Base-by-base conservation (phyloP, 2,888 invertebrate genomes). In the Hemithea aestivaria region DNA sequence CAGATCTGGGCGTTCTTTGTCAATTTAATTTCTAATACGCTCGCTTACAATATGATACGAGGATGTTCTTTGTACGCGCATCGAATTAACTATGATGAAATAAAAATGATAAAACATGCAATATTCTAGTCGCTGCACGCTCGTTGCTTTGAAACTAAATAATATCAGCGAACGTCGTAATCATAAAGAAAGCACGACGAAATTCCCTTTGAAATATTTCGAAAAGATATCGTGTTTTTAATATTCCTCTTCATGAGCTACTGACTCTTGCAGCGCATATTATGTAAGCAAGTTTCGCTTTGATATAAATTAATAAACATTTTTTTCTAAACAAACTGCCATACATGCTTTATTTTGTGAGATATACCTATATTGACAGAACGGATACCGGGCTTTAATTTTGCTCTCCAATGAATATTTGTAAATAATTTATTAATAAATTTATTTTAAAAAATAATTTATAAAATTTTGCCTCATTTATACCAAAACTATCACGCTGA, bases 1-100 rank as follows among this genome's bases (percentile, higher is more conserved):
- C 37, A 64, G 59, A 67, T 62, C 67, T 64, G 39, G 40, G 55
- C n/a, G 48, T 52, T 62, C 66, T 65, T 73, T 67, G 67, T 70
- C 67, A 74, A 73, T 72, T 67, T 67, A 58, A 65, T 56, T 51
- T 56, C 28, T 35, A 35, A 40, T 43, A 36, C 40, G 39, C 41
- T 42, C 40, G 52, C 46, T 55, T 57, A 39, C 16, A 16, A 16
- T 30, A 27, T 40, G 39, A 29, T 52, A 47, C 45, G 47, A 32
- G 11, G 11, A 8, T 33, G 24, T 20, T 56, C 58, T 61, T 60
- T 62, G 58, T 54, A 47, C 56, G 48, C 32, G 40, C 54, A 62
- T 66, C 50, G 62, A 62, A 60, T 67, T 66, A 67, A 49, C 45
- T 45, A 41, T 47, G 35, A 61, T 54, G 46, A 58, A 53, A 62